Percentiles rank a stretch among this genome's conserved stretches.
phyloP scores from a whole-genome alignment of 2,797 vertebrate species.

The Sebastes minor region DNA sequence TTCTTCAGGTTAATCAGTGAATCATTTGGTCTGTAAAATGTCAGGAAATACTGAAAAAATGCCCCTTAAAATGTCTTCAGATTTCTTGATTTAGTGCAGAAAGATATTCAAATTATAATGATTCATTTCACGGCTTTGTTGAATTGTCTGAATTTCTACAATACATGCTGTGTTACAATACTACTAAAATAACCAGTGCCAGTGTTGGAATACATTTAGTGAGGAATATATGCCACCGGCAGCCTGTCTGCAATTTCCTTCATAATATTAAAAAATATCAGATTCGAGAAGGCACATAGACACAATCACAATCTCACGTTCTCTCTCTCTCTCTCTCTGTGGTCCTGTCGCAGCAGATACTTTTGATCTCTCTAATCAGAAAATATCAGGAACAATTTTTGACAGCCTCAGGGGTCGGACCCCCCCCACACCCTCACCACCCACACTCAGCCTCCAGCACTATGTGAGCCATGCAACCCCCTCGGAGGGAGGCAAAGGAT shows the following conservation, averaged over 20 bases:
- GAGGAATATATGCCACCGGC: background rate
- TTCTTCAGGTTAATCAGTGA: background rate
- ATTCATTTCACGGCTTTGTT: background rate
- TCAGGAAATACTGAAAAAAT: background rate
- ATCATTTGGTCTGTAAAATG: background rate
- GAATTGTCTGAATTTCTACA: no score
- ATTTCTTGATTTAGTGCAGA: background rate
- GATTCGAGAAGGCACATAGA: conserved; percentile 2
- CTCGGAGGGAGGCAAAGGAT: background rate
- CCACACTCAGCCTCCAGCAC: conserved; percentile 4
- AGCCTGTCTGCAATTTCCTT: conserved; percentile 20
- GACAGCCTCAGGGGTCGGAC: conserved; percentile 35
- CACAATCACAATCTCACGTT: background rate
- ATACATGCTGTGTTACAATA: background rate
- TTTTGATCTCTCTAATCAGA: conserved; percentile 58
- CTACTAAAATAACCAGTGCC: background rate
- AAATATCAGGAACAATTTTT: conserved; percentile 46
- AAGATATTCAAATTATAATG: background rate
- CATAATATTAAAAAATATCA: conserved; percentile 17
- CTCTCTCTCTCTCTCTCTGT: background rate
- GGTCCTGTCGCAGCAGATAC: conserved; percentile 38
- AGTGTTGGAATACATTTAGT: background rate
- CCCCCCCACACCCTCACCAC: background rate
- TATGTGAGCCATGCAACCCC: conserved; percentile 16
- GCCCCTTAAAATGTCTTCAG: background rate